phyloP scores from a whole-genome alignment of 2,797 vertebrate genomes.

The Taeniopygia guttata region DNA sequence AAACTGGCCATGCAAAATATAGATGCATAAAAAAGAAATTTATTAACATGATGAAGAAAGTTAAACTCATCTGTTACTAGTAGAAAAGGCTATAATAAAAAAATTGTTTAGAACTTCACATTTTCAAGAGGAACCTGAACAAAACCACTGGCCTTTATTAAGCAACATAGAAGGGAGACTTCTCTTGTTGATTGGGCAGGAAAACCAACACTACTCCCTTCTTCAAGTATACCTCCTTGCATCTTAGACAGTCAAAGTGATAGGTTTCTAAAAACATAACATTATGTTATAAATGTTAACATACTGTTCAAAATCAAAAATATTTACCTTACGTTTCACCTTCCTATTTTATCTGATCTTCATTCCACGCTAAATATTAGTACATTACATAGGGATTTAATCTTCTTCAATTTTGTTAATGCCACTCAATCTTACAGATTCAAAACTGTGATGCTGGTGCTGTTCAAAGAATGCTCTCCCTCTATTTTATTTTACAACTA shows the following conservation, averaged over 20 bases:
- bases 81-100: neutral
- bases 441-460: neutral
- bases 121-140: neutral
- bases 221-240: neutral
- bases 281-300: neutral
- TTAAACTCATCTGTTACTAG: neutral
- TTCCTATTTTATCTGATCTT: neutral
- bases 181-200: neutral
- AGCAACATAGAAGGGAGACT: neutral
- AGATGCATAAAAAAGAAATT: neutral
- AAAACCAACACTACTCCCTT: neutral
- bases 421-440: neutral
- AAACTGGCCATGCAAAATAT: neutral
- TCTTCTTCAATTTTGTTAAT: neutral
- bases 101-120: neutral
- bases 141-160: neutral
- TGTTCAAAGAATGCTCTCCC: neutral
- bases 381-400: neutral
- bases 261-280: neutral
- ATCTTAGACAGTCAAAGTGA: neutral
- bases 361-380: neutral
- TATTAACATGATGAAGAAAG: neutral
- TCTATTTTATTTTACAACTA: neutral
- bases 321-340: neutral
- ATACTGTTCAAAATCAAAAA: neutral